Evolutionary conservation across 23 tunicate species (phyloP), one percentile per base, ranked within the genome.

Genomic region (Ascidia mentula): DNA sequence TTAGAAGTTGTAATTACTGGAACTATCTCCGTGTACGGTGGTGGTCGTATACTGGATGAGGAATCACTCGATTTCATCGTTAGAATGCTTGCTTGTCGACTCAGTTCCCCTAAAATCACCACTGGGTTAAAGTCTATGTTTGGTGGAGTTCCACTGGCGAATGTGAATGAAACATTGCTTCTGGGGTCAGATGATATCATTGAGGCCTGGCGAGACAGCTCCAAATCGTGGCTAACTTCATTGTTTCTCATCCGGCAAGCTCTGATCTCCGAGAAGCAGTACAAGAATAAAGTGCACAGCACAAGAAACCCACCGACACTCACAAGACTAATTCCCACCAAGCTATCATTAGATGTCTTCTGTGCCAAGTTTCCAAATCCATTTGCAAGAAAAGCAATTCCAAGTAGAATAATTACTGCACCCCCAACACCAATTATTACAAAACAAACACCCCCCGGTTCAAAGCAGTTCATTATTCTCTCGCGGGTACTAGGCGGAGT

Each of bases 81-180:
- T 1, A 53, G 12, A 3, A 53, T 28, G 13, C 65, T 53, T 3
- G 65, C 65, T 6, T 28, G 65, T 28, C 65, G 7, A 9, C 65
- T 53, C 65, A 32, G 31, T 22, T 70, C 74, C 8, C 74, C 74
- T 45, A 77, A n/a, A 5, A 38, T 69, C 32, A 79, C 82, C 17
- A 79, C 82, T 20, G 82, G 82, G 74, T 60, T 37, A 37, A 79
- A 79, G 34, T 79, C 82, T 26, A 79, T 79, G 36, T 60, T 45
- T 0, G 82, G 82, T 37, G 82, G 82, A 22, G 4, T 32, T 32
- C 82, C 82, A 31, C 82, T 79, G 6, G 74, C 46, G 31, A 79
- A 79, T 36, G 74, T 79, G 45, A 45, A 79, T n/a, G 74, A 70
- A 26, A 32, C 8, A 5, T 35, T 1, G 13, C 39, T 34, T 2